A percentile compares a stretch with the other conserved stretches of the same genome.
Evolutionary conservation across 1,140 invertebrate species (phyloP).

Genomic region (Drosophila kurseongensis): DNA sequence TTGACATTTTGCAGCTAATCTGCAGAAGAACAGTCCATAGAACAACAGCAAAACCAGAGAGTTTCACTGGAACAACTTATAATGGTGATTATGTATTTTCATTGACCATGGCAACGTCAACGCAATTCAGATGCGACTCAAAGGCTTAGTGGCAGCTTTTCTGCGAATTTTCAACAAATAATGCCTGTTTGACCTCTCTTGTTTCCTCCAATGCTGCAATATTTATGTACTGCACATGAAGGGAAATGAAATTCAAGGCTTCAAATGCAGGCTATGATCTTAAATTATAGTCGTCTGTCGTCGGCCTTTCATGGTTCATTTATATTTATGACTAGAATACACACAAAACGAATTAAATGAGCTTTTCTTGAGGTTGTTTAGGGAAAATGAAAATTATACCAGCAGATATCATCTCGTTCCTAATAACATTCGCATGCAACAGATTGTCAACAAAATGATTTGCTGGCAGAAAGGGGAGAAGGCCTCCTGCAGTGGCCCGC

Average conservation of each 20-base stretch:
- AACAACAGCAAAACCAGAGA: neutral
- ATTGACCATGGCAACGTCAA: slow-evolving; percentile 14
- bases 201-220: slow-evolving; percentile 19
- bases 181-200: no score
- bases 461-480: slow-evolving; percentile 44
- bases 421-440: slow-evolving; percentile 58
- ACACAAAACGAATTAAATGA: slow-evolving; percentile 21
- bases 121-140: neutral
- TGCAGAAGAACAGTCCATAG: neutral
- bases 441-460: slow-evolving; percentile 63
- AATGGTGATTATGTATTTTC: slow-evolving; percentile 7
- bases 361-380: slow-evolving; percentile 18
- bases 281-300: slow-evolving; percentile 48
- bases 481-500: slow-evolving; percentile 33
- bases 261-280: slow-evolving; percentile 22
- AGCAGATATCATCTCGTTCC: slow-evolving; percentile 13
- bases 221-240: slow-evolving; percentile 20
- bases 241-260: slow-evolving; percentile 19
- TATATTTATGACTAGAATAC: slow-evolving; percentile 24
- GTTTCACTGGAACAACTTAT: neutral
- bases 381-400: slow-evolving; percentile 29
- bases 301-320: slow-evolving; percentile 37
- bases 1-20: slow-evolving; percentile 5
- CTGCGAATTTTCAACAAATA: slow-evolving; percentile 8
- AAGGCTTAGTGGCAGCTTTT: slow-evolving; percentile 1